Conservation (phyloP, 1,140 invertebrate genomes). For the Drosophila busckii region DNA sequence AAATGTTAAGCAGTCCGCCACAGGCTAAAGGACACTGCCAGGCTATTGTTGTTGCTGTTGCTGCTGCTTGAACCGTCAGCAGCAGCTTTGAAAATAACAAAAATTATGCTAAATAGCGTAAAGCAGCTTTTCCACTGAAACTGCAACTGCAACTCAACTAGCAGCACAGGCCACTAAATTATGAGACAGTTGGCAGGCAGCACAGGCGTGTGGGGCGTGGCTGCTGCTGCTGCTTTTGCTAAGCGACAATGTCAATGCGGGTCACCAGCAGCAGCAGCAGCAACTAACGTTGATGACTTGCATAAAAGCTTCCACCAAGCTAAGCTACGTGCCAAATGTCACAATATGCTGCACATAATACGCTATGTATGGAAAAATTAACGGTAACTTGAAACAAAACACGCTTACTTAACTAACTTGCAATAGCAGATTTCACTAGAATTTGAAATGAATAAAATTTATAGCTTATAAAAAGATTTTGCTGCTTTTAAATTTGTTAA, state of each 20-base stretch:
- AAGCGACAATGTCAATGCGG: slow-evolving; percentile 49
- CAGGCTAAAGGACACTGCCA: slow-evolving; percentile 30
- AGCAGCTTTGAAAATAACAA: slow-evolving; percentile 39
- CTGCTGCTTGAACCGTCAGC: slow-evolving; percentile 1
- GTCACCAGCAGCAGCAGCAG: slow-evolving; percentile 28
- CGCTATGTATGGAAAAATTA: too few species aligned
- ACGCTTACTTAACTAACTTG: too few species aligned
- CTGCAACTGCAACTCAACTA: slow-evolving; percentile 69
- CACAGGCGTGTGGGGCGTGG: background rate
- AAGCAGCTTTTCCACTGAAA: slow-evolving; percentile 70
- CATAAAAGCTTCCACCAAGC: slow-evolving; percentile 10
- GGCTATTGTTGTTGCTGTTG: slow-evolving; percentile 12
- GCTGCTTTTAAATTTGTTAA: too few species aligned
- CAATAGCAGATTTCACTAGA: too few species aligned
- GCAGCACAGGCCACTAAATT: slow-evolving; percentile 62
- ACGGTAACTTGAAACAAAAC: too few species aligned
- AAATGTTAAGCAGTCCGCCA: slow-evolving; percentile 58
- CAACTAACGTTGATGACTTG: slow-evolving; percentile 8
- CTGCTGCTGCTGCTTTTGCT: too few species aligned
- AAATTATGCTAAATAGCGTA: slow-evolving; percentile 78
- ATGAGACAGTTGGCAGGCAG: slow-evolving; percentile 25
- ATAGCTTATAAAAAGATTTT: too few species aligned
- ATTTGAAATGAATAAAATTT: too few species aligned
- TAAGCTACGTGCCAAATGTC: background rate
- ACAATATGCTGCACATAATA: too few species aligned